A percentile compares a stretch with the other conserved stretches of the same genome.
Evolutionary conservation across 2,113 vertebrate genomes (phyloP).

Genomic region (Megaceryle torquata): DNA sequence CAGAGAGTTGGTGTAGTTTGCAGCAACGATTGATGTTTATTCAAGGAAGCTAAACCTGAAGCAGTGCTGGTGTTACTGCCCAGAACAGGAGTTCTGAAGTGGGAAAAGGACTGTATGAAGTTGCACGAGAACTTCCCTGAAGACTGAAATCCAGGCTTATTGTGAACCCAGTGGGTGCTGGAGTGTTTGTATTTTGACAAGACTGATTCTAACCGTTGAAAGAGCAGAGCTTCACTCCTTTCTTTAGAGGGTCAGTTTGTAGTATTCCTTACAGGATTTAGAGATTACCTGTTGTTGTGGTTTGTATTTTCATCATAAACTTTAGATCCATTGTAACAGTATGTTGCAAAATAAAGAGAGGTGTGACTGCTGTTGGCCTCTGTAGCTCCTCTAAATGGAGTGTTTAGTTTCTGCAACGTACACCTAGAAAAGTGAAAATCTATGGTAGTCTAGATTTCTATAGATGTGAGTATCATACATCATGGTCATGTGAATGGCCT

Average conservation of each 20-base stretch:
- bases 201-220: not conserved
- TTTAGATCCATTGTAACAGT: not conserved
- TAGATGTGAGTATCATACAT: not conserved
- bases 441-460: not conserved
- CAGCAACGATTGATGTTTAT: not conserved
- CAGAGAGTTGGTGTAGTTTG: not conserved
- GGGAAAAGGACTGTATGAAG: not conserved
- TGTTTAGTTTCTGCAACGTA: not conserved
- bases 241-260: not conserved
- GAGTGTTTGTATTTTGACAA: not conserved
- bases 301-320: not conserved
- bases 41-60: not conserved
- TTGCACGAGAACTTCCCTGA: not conserved
- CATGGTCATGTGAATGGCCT: not conserved
- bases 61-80: not conserved
- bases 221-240: not conserved
- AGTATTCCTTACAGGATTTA: not conserved
- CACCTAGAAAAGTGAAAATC: not conserved
- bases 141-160: not conserved
- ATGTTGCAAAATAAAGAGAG: not conserved
- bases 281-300: not conserved
- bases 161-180: not conserved
- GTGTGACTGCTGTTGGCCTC: not conserved
- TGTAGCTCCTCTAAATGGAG: not conserved
- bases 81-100: not conserved